phyloP scores from a whole-genome alignment of 2,888 invertebrate genomes.

The Mesorhabditis spiculigera region DNA sequence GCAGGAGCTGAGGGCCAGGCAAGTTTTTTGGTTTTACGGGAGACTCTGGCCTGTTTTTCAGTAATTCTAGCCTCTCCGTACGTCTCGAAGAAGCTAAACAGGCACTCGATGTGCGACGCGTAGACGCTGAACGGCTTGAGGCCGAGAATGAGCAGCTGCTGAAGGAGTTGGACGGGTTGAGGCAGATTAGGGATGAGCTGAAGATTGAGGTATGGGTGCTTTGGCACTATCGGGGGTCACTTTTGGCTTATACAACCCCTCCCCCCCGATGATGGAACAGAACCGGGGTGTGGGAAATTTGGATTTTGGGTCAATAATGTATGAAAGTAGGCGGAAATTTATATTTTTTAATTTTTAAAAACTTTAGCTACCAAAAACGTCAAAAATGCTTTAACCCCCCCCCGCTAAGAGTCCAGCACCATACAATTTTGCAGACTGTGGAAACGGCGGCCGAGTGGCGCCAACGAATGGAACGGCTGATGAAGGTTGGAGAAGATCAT shows the following conservation, averaged over 20 bases:
- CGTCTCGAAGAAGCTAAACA: neutral
- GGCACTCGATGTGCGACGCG: neutral
- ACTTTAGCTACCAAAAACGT: too few relatives aligned
- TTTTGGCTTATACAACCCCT: too few relatives aligned
- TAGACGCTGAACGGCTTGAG: neutral
- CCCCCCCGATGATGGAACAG: too few relatives aligned
- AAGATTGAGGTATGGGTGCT: neutral
- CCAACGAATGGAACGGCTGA: neutral
- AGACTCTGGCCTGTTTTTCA: neutral
- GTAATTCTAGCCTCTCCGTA: neutral
- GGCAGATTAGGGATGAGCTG: neutral
- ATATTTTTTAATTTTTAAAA: too few relatives aligned
- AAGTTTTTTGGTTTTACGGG: neutral
- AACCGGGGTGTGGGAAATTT: too few relatives aligned
- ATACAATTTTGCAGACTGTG: neutral
- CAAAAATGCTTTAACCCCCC: too few relatives aligned
- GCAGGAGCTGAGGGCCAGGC: neutral
- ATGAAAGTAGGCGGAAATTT: too few relatives aligned
- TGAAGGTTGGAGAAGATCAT: neutral
- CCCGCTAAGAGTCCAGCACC: too few relatives aligned
- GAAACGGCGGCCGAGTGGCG: conserved; percentile 5
- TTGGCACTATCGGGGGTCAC: too few relatives aligned
- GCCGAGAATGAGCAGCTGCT: neutral
- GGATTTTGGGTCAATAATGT: too few relatives aligned
- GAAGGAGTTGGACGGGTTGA: neutral